Evolutionary conservation across 2,797 vertebrate genomes (phyloP), one percentile per base, ranked within the genome.

Genomic region (Sciurus carolinensis): DNA sequence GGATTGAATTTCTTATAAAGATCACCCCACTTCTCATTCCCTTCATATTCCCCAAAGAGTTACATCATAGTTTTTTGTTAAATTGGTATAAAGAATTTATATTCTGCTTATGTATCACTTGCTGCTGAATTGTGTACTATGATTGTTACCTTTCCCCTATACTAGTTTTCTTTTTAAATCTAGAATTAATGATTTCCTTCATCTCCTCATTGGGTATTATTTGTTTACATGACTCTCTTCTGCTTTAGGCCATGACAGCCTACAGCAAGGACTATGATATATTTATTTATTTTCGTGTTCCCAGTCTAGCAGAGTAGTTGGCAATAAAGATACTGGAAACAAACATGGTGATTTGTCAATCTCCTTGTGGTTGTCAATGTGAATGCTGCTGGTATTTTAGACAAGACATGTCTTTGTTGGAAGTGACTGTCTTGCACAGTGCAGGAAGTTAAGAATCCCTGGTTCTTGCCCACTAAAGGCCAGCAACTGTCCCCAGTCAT

Each of bases 61-160:
- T 76, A 57, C 15, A 62, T 85, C 57, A 73, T 9, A 36, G 10
- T 83, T 87, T 94, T 66, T 94, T 84, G 3, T 91, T 88, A 87
- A 76, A 47, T 18, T 57, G 44, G 71, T 14, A 82, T 47, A 59
- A 7, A 75, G 54, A 82, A 62, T 84, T 64, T 69, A 17, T 80
- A 88, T 66, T 95, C 62, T 22, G 30, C 69, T 77, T 39, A 13
- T 0, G n/a, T 81, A 73, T 26, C 52, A 36, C 57, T 89, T 42
- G 33, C 6, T 87, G 42, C 57, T 24, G 59, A 89, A 64, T 72
- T 77, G 30, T 67, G 1, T 72, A 84, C 18, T 82, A 15, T 28
- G 42, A 85, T 94, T 80, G 26, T 77, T 86, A 59, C 47, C 28
- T 62, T 87, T 83, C 47, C 85, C 82, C 39, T 33, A 30, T 15